These are phyloP conservation scores for Formicarius rufipectus DNA, from an alignment of 2,113 vertebrate species.

Conservation along the genomic window DNA sequence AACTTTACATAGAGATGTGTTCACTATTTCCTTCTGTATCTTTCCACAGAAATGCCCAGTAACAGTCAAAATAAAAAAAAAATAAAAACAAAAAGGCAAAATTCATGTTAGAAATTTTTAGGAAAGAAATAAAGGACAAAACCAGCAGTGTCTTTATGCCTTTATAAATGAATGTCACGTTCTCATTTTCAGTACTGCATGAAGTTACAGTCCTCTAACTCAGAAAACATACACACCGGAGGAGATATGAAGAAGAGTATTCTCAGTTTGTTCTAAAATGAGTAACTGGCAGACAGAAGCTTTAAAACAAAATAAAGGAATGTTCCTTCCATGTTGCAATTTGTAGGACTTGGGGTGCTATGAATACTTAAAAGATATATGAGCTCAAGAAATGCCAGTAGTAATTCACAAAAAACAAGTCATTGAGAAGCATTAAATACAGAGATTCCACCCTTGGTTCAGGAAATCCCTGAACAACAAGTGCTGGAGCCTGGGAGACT, in stretches of 20 bases:
- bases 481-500: constrained; percentile 54
- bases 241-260: background rate
- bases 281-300: background rate
- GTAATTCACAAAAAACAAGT: constrained; percentile 50
- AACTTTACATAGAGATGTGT: background rate
- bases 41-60: background rate
- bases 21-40: background rate
- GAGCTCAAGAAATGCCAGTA: constrained; percentile 16
- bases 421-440: constrained; percentile 16
- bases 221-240: background rate
- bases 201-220: background rate
- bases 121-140: background rate
- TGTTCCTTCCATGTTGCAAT: background rate
- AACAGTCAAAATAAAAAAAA: background rate
- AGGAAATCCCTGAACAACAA: constrained; percentile 56
- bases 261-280: background rate
- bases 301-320: constrained; percentile 2
- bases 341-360: background rate
- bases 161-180: background rate
- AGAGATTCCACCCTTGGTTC: constrained; percentile 37
- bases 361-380: constrained; percentile 15
- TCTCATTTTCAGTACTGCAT: background rate
- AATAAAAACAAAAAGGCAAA: background rate
- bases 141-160: background rate
- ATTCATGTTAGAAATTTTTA: background rate